phyloP scores from a whole-genome alignment of 2,113 vertebrate species.

The Nerophis ophidion region DNA sequence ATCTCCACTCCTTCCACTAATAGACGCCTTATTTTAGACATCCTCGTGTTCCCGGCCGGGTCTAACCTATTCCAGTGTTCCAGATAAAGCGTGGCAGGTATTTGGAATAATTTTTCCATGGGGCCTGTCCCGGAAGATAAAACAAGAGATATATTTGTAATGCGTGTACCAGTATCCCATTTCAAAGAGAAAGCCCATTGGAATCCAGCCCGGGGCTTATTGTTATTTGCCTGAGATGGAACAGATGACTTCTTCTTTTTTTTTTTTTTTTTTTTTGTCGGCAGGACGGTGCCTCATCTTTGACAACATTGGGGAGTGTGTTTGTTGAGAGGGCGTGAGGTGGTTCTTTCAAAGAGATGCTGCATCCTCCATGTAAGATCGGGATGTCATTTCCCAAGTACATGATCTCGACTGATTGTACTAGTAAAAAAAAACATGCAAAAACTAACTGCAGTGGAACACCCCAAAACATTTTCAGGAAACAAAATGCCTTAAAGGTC shows the following conservation, averaged over 20 bases:
- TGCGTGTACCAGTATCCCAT: constrained; percentile 66
- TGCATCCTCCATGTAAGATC: constrained; percentile 30
- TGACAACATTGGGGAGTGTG: constrained; percentile 58
- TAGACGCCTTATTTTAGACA: constrained; percentile 73
- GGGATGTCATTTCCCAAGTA: constrained; percentile 39
- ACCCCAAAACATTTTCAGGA: no score
- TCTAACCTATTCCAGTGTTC: constrained; percentile 71
- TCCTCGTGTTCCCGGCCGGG: constrained; percentile 68
- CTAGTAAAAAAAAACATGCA: no score
- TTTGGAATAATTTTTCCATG: constrained; percentile 76
- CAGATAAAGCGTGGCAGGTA: constrained; percentile 74
- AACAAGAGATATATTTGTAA: constrained; percentile 74
- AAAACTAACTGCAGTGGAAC: no score
- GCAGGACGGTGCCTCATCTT: constrained; percentile 57
- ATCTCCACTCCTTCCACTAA: constrained; percentile 68
- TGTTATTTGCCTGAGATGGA: constrained; percentile 72
- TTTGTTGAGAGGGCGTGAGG: constrained; percentile 8
- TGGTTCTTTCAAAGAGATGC: constrained; percentile 41
- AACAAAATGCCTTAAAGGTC: no score
- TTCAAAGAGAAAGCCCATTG: constrained; percentile 70
- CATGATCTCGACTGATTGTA: not conserved
- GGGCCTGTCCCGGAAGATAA: constrained; percentile 69
- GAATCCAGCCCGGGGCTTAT: constrained; percentile 67
- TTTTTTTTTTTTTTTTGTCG: constrained; percentile 58
- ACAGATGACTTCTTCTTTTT: constrained; percentile 57